Conservation (phyloP, 37 sponge, comb jelly and placozoan genomes). For the Chondrilla cf. caribensis region DNA sequence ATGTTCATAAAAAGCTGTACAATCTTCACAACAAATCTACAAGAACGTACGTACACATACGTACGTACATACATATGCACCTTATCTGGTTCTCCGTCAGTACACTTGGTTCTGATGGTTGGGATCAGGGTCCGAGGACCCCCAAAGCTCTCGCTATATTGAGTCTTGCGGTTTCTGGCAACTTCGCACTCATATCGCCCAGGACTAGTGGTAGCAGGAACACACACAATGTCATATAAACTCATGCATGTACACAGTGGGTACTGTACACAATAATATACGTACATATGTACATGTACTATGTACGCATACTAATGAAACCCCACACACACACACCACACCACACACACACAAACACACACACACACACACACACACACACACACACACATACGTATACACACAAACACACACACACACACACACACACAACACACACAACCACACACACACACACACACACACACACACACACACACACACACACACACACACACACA, state of each 20-base stretch:
- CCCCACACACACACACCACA: background rate
- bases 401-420: background rate
- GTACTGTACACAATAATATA: background rate
- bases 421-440: too few species aligned
- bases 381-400: too few species aligned
- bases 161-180: conserved; percentile 16
- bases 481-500: conserved; percentile 1
- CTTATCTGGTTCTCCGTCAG: conserved; percentile 59
- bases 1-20: too few species aligned
- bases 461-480: conserved; percentile 17
- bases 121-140: conserved; percentile 15
- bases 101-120: conserved; percentile 57
- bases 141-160: conserved; percentile 53
- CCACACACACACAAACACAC: background rate
- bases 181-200: conserved; percentile 51
- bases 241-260: background rate
- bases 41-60: background rate
- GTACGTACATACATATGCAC: conserved; percentile 9
- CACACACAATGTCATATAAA: background rate
- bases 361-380: background rate
- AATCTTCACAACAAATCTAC: background rate
- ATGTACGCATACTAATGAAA: background rate
- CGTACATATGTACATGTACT: background rate
- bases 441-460: background rate
- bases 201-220: conserved; percentile 19